Conservation (phyloP, 1,140 invertebrate genomes). For the Armadillidium nasatum region DNA sequence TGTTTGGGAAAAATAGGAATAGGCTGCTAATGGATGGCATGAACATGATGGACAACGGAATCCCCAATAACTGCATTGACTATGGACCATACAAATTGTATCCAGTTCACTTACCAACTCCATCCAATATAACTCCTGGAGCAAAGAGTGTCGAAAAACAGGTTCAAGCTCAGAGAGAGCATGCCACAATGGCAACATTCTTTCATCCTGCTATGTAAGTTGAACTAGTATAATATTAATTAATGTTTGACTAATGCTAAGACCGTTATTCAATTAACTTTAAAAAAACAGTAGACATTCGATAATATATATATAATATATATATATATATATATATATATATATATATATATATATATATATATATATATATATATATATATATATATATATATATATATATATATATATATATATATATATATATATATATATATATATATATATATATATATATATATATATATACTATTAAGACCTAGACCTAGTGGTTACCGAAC, state of each 20-base stretch:
- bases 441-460: no score
- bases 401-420: no score
- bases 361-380: no score
- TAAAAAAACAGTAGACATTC: no score
- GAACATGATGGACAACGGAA: not conserved
- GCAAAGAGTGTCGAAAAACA: slow-evolving; percentile 78
- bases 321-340: no score
- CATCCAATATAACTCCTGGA: slow-evolving; percentile 55
- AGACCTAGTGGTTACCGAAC: no score
- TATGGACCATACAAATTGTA: slow-evolving; percentile 30
- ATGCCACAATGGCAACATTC: slow-evolving; percentile 72
- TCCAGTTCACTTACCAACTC: slow-evolving; percentile 24
- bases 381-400: no score
- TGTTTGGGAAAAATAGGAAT: slow-evolving; percentile 17
- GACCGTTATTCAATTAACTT: slow-evolving; percentile 27
- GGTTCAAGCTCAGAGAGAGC: slow-evolving; percentile 77
- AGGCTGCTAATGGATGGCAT: slow-evolving; percentile 42
- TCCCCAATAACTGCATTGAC: slow-evolving; percentile 12
- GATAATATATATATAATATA: no score
- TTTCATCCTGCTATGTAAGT: slow-evolving; percentile 72
- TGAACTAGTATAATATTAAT: not conserved
- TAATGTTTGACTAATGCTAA: no score
- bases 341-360: no score
- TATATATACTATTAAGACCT: no score
- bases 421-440: no score